These are phyloP conservation scores for Oriolus oriolus DNA, from an alignment of 2,113 vertebrate genomes.

Conservation along the genomic window DNA sequence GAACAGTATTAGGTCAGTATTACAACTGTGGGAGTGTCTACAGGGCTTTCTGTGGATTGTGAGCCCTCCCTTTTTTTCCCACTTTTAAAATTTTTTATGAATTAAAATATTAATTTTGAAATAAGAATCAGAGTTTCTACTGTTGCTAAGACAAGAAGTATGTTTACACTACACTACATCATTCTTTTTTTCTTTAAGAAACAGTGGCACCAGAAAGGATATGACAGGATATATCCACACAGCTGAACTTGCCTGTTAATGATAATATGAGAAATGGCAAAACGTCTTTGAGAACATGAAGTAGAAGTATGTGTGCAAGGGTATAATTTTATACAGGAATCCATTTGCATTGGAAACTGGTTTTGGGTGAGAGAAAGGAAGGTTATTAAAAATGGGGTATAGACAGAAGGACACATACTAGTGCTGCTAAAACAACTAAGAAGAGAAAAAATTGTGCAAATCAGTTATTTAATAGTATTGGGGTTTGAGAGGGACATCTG, in stretches of 20 bases:
- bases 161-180: background rate
- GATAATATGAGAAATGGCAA: background rate
- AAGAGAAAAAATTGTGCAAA: background rate
- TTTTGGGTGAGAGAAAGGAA: background rate
- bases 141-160: background rate
- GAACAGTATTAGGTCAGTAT: background rate
- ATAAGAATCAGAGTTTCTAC: background rate
- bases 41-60: background rate
- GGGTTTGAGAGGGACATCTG: background rate
- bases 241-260: background rate
- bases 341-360: background rate
- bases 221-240: background rate
- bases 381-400: background rate
- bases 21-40: background rate
- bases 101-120: background rate
- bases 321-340: background rate
- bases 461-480: background rate
- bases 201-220: background rate
- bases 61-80: fast-evolving
- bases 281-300: background rate
- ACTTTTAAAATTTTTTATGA: background rate
- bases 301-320: background rate
- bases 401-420: background rate
- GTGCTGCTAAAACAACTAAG: background rate
- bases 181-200: background rate